Evolutionary conservation across 2,888 invertebrate species (phyloP).

Genomic region (Abrostola tripartita): DNA sequence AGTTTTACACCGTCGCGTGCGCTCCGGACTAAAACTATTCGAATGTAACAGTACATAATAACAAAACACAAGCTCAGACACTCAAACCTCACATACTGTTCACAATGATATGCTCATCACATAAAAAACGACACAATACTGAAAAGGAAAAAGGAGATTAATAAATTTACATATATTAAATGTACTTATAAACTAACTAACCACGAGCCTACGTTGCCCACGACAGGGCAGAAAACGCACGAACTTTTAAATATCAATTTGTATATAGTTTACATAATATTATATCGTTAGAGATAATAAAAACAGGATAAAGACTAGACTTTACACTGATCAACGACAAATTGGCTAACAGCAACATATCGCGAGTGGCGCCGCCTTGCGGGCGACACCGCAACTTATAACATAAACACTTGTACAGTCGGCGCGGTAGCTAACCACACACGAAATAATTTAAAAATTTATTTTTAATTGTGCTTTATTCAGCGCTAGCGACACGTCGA

Average conservation of each 20-base stretch:
- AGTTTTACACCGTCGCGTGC: slow-evolving; percentile 76
- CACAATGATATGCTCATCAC: slow-evolving; percentile 74
- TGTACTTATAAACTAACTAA: slow-evolving; percentile 86
- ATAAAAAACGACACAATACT: slow-evolving; percentile 85
- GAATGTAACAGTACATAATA: slow-evolving; percentile 87
- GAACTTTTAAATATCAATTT: slow-evolving; percentile 83
- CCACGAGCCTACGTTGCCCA: slow-evolving; percentile 82
- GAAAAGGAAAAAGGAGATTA: slow-evolving; percentile 87
- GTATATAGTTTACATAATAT: slow-evolving; percentile 82
- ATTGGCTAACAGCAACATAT: slow-evolving; percentile 83
- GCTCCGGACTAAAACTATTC: slow-evolving; percentile 81
- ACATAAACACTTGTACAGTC: slow-evolving; percentile 15
- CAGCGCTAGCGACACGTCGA: slow-evolving; percentile 14
- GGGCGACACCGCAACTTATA: slow-evolving; percentile 54
- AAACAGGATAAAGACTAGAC: slow-evolving; percentile 89
- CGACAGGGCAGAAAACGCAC: slow-evolving; percentile 78
- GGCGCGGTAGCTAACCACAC: slow-evolving; percentile 5
- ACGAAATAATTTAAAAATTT: slow-evolving; percentile 9
- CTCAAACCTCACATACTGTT: slow-evolving; percentile 58
- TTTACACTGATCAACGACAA: slow-evolving; percentile 88
- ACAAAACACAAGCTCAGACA: slow-evolving; percentile 74
- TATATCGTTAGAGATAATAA: slow-evolving; percentile 84
- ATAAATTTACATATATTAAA: slow-evolving; percentile 86
- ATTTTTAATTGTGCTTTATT: slow-evolving; percentile 21
- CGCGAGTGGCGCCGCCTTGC: slow-evolving; percentile 70